Evolutionary conservation across 2,888 invertebrate genomes (phyloP), one percentile per base, ranked within the genome.

Genomic region (Diploptera punctata): DNA sequence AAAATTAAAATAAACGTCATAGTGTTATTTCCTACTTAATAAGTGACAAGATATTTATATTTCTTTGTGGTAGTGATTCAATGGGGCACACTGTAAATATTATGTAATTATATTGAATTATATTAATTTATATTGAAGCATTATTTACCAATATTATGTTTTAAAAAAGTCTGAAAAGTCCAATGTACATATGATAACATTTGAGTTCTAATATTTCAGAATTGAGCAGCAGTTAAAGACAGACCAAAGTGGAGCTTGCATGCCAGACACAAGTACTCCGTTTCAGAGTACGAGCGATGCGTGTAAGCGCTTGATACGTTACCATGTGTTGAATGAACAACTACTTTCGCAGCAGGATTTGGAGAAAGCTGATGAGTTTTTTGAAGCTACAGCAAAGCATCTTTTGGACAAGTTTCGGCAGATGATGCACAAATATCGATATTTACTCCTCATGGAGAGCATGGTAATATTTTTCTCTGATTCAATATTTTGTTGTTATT

Each of bases 211-310:
- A 33, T 33, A 10, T 33, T 33, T 76, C 76, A 93, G 93, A 78
- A 88, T 93, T 79, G 91, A 93, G 77, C 90, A 91, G 72, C 93
- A 93, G 81, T 80, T 92, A 79, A 87, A 88, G 79, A 89, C 89
- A 67, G 93, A 94, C 83, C 92, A 93, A 81, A 88, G 88, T 78
- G 90, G 90, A 73, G 93, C 91, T 67, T 81, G 89, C 29, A 89
- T 90, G 80, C 92, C 93, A 1, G 93, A 94, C 80, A 89, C 89
- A 65, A 88, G 89, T 75, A 88, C 88, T 69, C 91, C 92, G 18
- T 94, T 93, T 80, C 83, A 85, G 74, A 88, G 87, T 77, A 90
- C 89, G 78, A 87, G 88, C 74, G 93, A 94, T 80, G 93, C 93
- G 0, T 92, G 92, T 76, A 90, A 91, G 79, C 85, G 93, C 67